Base-by-base conservation (phyloP, 2,797 vertebrate genomes). In the Protosalanx chinensis region DNA sequence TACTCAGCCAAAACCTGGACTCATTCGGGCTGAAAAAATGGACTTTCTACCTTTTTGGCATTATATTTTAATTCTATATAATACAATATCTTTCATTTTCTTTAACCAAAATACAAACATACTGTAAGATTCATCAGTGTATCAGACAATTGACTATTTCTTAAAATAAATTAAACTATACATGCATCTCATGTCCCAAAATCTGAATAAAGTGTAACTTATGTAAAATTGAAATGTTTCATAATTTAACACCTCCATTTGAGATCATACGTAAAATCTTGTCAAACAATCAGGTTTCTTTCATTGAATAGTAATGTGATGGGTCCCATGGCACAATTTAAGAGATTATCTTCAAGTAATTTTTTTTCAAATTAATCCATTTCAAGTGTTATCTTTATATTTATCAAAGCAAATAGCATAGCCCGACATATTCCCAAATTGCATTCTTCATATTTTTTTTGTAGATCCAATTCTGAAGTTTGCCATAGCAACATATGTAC, bases 51-150 rank as follows among this genome's bases (percentile, higher is more conserved):
- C 15, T 56, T 56, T 46, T 46, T 46, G 41, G 41, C 41, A 72
- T 65, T 46, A 46, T 46, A 37, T 78, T 76, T 81, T 71, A 71
- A 78, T 70, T 80, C 66, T 64, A 71, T 76, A 49, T 72, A 82
- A 83, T 73, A 76, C 83, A 85, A 76, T 69, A 76, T 72, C 78
- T 85, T 78, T 77, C 71, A 79, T 75, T 81, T 74, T 73, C 79
- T 79, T 71, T 70, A 82, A 67, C 75, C 59, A 66, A 68, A 74
- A 66, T 57, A 64, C 64, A 33, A 72, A 51, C 61, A 70, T 23
- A 23, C 68, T 68, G 51, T 6, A n/a, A 41, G 41, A 2, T 41
- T 13, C 16, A 18, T 56, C 51, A 56, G 51, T 56, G 35, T 70
- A 84, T 83, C 82, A 73, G 76, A 81, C 72, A 77, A 58, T 64